Evolutionary conservation across 2,113 vertebrate species (phyloP).

Genomic region (Coturnix japonica): DNA sequence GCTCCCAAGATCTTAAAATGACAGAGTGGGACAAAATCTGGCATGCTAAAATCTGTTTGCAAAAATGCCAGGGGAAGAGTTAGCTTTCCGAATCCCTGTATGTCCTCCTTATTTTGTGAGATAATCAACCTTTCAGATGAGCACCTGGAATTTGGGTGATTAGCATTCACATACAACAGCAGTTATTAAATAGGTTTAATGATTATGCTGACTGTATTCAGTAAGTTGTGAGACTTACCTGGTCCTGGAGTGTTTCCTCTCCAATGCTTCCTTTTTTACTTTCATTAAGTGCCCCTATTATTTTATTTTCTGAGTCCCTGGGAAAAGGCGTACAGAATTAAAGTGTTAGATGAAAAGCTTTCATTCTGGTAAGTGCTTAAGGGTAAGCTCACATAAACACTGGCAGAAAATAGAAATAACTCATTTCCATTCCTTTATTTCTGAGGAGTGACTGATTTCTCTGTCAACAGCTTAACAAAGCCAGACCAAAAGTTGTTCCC

Average conservation of each 20-base stretch:
- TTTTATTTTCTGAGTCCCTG: slow-evolving; percentile 50
- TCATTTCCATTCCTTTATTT: slow-evolving; percentile 61
- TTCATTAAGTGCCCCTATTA: slow-evolving; percentile 41
- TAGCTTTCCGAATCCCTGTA: not conserved
- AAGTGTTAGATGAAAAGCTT: slow-evolving; percentile 54
- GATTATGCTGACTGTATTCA: slow-evolving; percentile 21
- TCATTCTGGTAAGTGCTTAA: slow-evolving; percentile 48
- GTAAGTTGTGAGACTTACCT: not conserved
- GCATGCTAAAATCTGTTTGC: not conserved
- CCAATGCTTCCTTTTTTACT: not conserved
- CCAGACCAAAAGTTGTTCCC: slow-evolving; percentile 9
- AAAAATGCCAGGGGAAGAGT: not conserved
- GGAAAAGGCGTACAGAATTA: slow-evolving; percentile 47
- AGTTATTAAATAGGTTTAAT: slow-evolving; percentile 10
- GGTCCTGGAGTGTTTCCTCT: slow-evolving; percentile 46
- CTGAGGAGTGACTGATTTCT: slow-evolving; percentile 47
- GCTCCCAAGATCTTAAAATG: not conserved
- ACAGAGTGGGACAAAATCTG: not conserved
- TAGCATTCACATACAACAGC: not conserved
- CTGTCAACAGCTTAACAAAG: slow-evolving; percentile 40
- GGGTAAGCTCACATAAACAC: slow-evolving; percentile 34
- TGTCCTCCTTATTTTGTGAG: not conserved
- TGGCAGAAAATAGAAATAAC: slow-evolving; percentile 50
- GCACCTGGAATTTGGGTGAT: not conserved
- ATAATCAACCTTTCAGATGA: not conserved